phyloP scores from a whole-genome alignment of 2,888 invertebrate species.

The Leptinotarsa juncta region DNA sequence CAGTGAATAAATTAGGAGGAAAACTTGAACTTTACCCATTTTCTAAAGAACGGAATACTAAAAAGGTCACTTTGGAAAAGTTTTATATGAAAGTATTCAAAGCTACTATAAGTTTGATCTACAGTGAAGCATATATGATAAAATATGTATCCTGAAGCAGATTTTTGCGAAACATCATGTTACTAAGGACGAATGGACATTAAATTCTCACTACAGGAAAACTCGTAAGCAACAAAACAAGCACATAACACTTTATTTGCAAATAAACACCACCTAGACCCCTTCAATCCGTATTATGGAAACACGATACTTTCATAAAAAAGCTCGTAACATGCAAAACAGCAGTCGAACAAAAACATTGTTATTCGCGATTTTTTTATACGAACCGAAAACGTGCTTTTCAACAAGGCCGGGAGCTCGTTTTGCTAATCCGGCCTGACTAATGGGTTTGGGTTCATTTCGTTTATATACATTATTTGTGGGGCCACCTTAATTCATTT shows the following conservation, averaged over 20 bases:
- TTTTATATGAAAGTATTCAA: no score
- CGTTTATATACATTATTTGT: constrained; percentile 41
- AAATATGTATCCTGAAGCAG: background rate
- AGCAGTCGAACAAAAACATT: constrained; percentile 37
- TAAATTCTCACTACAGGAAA: background rate
- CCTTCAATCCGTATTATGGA: constrained; percentile 4
- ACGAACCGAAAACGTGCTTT: constrained; percentile 34
- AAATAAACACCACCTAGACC: constrained; percentile 1
- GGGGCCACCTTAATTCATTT: constrained; percentile 41
- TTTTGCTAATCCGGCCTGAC: constrained; percentile 20
- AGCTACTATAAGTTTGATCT: no score
- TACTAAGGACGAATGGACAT: background rate
- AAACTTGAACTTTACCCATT: background rate
- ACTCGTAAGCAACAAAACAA: background rate
- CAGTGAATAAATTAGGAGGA: background rate
- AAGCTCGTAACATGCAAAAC: constrained; percentile 35
- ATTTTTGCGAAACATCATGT: background rate
- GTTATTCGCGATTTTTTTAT: constrained; percentile 31
- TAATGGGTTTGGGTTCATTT: constrained; percentile 29
- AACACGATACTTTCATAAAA: constrained; percentile 29
- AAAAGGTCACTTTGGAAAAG: no score
- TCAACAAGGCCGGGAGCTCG: constrained; percentile 35
- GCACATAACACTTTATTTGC: background rate
- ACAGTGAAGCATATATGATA: no score
- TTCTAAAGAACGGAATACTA: background rate